Evolutionary conservation across 2,888 invertebrate genomes (phyloP), one percentile per base, ranked within the genome.

Genomic region (Piscicola geometra): DNA sequence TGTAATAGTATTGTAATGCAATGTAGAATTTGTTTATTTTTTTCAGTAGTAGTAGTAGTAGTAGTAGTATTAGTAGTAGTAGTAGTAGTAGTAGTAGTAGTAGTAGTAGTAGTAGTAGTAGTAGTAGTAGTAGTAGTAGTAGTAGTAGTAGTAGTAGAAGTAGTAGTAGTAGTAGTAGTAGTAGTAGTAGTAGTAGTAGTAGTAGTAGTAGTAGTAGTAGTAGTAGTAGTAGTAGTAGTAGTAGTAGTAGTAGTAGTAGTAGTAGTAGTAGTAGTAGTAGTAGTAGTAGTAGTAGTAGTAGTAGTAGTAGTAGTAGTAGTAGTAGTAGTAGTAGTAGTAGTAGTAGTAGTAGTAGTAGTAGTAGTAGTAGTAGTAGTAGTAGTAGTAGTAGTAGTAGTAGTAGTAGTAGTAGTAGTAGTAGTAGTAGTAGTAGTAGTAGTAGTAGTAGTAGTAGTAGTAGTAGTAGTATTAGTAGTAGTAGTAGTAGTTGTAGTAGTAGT

Each of bases 381-480:
- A 25, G 25, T 25, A 56, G 21, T 56, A 56, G 25, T 56, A 56
- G n/a, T 56, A 56, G 21, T 56, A 25, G 25, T 25, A 56, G 21
- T 25, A 25, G 60, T 56, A 56, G 25, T 56, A 56, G 25, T 56
- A 25, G 21, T 56, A 56, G 25, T 56, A 56, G n/a, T 56, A 25
- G 25, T 25, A 56, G 25, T 56, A 25, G 25, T 25, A 56, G 60
- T 56, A 56, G 25, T 56, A 25, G 21, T 56, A 56, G 60, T 56
- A 18, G 25, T 56, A 25, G 21, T 56, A 67, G 33, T 67, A 67
- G 67, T 35, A 67, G 67, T 35, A 67, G 67, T 67, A 67, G 67
- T 67, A 67, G 67, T 35, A 67, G 33, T 35, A 67, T 5, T 67
- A 28, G 30, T 67, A 67, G 67, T 67, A 67, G 9, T 67, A 67